phyloP scores from a whole-genome alignment of 2,113 vertebrate species.

The Okapia johnstoni region DNA sequence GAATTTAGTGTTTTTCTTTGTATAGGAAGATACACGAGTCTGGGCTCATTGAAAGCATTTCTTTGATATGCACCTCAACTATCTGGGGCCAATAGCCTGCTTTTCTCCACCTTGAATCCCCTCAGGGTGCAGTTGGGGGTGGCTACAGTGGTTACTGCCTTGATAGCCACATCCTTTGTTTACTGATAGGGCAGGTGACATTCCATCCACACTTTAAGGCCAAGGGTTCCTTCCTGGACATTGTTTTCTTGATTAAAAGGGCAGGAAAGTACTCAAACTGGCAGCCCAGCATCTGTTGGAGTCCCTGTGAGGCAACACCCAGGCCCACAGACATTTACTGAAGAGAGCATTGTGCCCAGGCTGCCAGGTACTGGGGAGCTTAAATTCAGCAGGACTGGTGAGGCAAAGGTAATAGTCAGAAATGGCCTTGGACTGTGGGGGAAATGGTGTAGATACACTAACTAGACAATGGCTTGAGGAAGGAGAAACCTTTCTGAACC shows the following conservation, averaged over 20 bases:
- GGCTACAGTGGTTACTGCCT: background rate
- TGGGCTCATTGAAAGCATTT: background rate
- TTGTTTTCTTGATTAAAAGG: background rate
- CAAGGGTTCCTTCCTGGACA: background rate
- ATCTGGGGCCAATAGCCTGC: background rate
- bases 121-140: background rate
- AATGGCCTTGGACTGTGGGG: background rate
- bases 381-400: background rate
- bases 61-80: background rate
- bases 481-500: background rate
- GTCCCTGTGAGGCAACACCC: background rate
- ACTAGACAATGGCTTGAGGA: background rate
- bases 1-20: background rate
- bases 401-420: constrained; percentile 4
- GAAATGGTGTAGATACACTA: background rate
- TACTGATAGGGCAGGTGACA: background rate
- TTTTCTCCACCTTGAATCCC: background rate
- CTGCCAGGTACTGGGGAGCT: background rate
- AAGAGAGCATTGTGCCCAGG: background rate
- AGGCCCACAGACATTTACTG: background rate
- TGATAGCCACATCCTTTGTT: background rate
- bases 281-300: background rate
- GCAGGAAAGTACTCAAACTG: background rate
- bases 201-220: background rate
- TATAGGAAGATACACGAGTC: background rate